Evolutionary conservation across 2,113 vertebrate species (phyloP).

Genomic region (Plectropomus leopardus): DNA sequence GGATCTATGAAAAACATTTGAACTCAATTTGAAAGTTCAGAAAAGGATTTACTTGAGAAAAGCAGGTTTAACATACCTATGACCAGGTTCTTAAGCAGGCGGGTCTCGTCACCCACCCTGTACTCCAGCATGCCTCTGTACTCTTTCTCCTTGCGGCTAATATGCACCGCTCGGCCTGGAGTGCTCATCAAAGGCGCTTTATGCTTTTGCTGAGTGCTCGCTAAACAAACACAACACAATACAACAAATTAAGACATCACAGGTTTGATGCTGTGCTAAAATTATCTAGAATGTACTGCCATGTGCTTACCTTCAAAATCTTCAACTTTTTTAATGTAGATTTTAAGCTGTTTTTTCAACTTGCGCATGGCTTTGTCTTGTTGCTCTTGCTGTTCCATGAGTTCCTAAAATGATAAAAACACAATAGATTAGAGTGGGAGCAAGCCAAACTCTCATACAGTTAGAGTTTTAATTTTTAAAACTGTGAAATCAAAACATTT

Average conservation of each 20-base stretch:
- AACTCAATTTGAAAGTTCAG: not conserved
- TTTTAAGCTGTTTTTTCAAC: slow-evolving; percentile 94
- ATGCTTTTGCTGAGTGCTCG: slow-evolving; percentile 84
- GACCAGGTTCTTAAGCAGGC: slow-evolving; percentile 93
- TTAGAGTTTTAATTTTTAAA: not conserved
- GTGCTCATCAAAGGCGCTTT: slow-evolving; percentile 74
- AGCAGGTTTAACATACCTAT: slow-evolving; percentile 82
- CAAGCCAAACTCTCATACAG: not conserved
- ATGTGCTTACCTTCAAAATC: slow-evolving; percentile 91
- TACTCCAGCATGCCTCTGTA: slow-evolving; percentile 97
- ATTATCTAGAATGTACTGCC: not conserved
- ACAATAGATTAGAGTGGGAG: not conserved
- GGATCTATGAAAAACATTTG: not conserved
- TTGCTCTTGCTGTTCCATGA: slow-evolving; percentile 94
- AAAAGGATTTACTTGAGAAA: not conserved
- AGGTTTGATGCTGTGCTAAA: not conserved
- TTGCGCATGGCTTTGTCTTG: slow-evolving; percentile 94
- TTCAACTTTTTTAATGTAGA: slow-evolving; percentile 91
- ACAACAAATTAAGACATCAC: not conserved
- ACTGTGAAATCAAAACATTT: not conserved
- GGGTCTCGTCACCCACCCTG: slow-evolving; percentile 91
- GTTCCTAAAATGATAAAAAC: slow-evolving; percentile 84
- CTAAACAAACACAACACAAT: slow-evolving; percentile 63
- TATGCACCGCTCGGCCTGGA: slow-evolving; percentile 89
- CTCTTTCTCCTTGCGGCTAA: slow-evolving; percentile 95